Base-by-base conservation (phyloP, 1,140 invertebrate species). In the roundworm (Caenorhabditis elegans) region DNA sequence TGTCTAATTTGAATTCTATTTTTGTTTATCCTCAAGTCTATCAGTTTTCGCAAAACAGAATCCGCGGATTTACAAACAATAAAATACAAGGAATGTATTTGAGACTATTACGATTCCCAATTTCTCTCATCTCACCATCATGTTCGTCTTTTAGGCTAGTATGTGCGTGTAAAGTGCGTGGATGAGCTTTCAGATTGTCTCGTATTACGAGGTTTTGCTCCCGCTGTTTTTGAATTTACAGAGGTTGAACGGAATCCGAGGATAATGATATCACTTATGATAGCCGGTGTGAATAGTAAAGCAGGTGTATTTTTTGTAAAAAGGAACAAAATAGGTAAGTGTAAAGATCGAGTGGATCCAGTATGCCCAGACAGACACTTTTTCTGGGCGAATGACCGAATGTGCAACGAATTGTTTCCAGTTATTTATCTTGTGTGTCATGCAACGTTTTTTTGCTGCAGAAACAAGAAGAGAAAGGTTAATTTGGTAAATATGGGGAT, bases 41-140 rank as follows among this genome's bases (percentile, higher is more conserved):
- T n/a, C n/a, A n/a, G n/a, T n/a, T n/a, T n/a, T n/a, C n/a, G n/a
- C 39, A 15, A 43, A 43, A 43, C 15, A 43, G 39, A 43, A 8
- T 43, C 15, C 39, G 1, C 2, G 60, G 60, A 70, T 39, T 39
- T n/a, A 1, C 15, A 39, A 22, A 70, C 60, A 39, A 39, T 39
- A 39, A 31, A 39, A 70, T 70, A 70, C 60, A 70, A 39, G 17
- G 60, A 70, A 70, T 70, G 60, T 70, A 70, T 70, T 70, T 34
- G 34, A 34, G 60, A 36, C 60, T 70, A 70, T 31, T 28, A 70
- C 26, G 34, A 19, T 22, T 43, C 60, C 19, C 24, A 53, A 24
- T 53, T 53, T 22, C n/a, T n/a, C n/a, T n/a, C n/a, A n/a, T n/a
- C n/a, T n/a, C 49, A 22, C 24, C 49, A 53, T 24, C 22, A 53